Evolutionary conservation across 2,113 vertebrate species (phyloP), one percentile per base, ranked within the genome.

Genomic region (Chlamydotis undulata): DNA sequence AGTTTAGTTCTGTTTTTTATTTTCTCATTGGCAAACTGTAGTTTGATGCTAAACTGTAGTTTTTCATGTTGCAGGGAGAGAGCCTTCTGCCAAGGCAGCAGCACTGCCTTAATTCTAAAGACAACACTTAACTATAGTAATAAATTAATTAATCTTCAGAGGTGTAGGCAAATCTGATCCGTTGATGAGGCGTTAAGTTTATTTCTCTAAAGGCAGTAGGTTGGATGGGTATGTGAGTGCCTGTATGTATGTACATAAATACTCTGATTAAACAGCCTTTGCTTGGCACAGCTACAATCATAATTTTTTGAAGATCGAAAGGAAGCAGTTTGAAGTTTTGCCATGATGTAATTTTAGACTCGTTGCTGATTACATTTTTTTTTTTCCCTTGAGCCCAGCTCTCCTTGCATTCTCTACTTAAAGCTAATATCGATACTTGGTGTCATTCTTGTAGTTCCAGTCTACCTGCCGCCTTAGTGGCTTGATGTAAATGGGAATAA

Each of bases 121-220:
- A 89, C 70, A 91, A 9, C 45, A 19, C 47, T 95, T 91, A 86
- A 87, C 81, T 83, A 19, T 94, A 91, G 94, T 45, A 94, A 93
- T 94, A 91, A 94, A 93, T 92, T 60, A 75, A 19, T 90, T 73
- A 89, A 90, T 88, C 91, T 94, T 97, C 10, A 70, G 84, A 93
- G 88, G 70, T 75, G 59, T 80, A 70, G 76, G 82, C 85, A 86
- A 73, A 88, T 91, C 70, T 88, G 92, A 83, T 82, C 55, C 31
- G 14, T 80, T 79, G 92, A 24, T 64, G 93, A 96, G 68, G 47
- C 56, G 87, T 74, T 43, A 84, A 83, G 76, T 83, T 52, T 39
- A n/a, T 24, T 90, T 47, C 77, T 77, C 1, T 31, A 21, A 53
- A 52, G 90, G 73, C 49, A 53, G 67, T 28, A 35, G 76, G 33